Evolutionary conservation across 2,888 invertebrate genomes (phyloP), one percentile per base, ranked within the genome.

Genomic region (Sylvicola cinctus): DNA sequence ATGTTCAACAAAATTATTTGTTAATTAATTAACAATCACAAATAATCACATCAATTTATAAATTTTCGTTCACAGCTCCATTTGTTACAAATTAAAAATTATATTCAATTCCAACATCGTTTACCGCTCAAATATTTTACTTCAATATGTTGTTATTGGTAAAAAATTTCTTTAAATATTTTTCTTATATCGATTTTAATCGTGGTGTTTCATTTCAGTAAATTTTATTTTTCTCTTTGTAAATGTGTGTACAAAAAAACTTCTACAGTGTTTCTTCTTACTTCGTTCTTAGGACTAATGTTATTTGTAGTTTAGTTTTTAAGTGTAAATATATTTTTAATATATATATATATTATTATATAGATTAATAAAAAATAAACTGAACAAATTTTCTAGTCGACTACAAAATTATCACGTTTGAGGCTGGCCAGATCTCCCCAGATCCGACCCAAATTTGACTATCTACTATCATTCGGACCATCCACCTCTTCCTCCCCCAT

Each of bases 31-130:
- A 47, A 49, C 52, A 56, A 55, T 55, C 55, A 55, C 55, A 55
- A 51, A 53, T 51, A 55, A 55, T 55, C 55, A 55, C 55, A 56
- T 55, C 51, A 52, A 44, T 49, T 28, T 13, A 28, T 28, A 13
- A 50, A 50, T 50, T 17, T 48, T 53, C 52, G 47, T 55, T 55
- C 55, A 55, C 55, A 55, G 55, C 55, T 55, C 56, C 54, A 50
- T 51, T 20, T 50, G 54, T 55, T 53, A 52, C 49, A 51, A 49
- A 34, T 20, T 13, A 27, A 33, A 33, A 30, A 29, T 33, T 33
- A 30, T 33, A 26, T 33, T 33, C 33, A 33, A 23, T 32, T 36
- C 20, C 20, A 20, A 20, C 8, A 20, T 20, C 20, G 8, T 20
- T 20, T 20, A 20, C 20, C 4, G 20, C 20, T 4, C 20, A 20